Base-by-base conservation (phyloP, 2,888 invertebrate species). In the Lissocephala sabroskyi region DNA sequence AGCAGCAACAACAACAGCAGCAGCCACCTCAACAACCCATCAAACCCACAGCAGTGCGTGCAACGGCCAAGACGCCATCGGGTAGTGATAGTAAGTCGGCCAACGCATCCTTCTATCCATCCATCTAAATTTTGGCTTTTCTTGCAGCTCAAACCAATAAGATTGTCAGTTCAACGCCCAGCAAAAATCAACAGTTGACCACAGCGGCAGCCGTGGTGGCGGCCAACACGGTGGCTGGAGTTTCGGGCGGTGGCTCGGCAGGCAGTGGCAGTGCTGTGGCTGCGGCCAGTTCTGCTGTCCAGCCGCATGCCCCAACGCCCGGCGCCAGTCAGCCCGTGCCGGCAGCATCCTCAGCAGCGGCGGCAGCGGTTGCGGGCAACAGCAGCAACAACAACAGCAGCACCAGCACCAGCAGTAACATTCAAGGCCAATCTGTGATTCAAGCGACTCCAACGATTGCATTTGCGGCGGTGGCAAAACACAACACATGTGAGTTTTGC, bases 11-110 rank as follows among this genome's bases (percentile, higher is more conserved):
- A 30, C 51, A 39, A 14, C 46, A 62, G 50, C 64, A 59, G 51
- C 70, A 70, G 56, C 56, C 56, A 59, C 56, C 88, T 74, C 87
- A 88, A 74, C 87, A 94, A 92, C 93, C 92, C 84, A 91, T 95
- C 67, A 95, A 95, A 87, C 95, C 95, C 59, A 91, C 91, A 82
- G 92, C 95, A 65, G 90, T 95, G 74, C 89, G 90, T 85, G 91
- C 91, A 11, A 60, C 65, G 45, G 44, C 51, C 45, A 82, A 81
- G 83, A 82, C 79, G 80, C 81, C 83, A 81, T 83, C 82, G 87
- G 87, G 86, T 87, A 63, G 61, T 67, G 89, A 88, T 67, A 66
- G 81, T 77, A 48, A 79, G 68, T 11, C 5, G 2, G 10, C 13
- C 46, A 26, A 10, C 10, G n/a, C n/a, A n/a, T n/a, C 7, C 23